Base-by-base conservation (phyloP, 2,888 invertebrate genomes). In the Mythimna lalbum region DNA sequence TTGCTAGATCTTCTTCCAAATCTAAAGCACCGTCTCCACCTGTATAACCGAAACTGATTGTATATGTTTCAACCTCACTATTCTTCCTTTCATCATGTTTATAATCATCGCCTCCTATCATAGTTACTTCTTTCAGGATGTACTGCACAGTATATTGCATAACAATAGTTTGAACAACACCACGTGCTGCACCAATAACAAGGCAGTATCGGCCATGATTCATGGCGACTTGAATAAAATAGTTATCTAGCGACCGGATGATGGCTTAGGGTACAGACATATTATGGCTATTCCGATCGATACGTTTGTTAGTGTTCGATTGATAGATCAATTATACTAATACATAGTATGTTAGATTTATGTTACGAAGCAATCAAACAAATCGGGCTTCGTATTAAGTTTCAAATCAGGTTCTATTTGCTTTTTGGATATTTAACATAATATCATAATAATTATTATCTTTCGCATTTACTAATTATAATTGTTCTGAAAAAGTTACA, bases 141-240 rank as follows among this genome's bases (percentile, higher is more conserved):
- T 43, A 43, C 43, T 49, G n/a, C 2, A 49, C 4, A 43, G 17
- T 43, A 43, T 17, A 43, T 43, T 19, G 19, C 19, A 63, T 33
- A 57, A 53, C 74, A 67, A 73, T 65, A 60, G 73, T 79, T 49
- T 27, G 61, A 64, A 72, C 64, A 63, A 73, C 66, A 80, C 80
- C 80, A 83, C 79, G 87, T 85, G 83, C 83, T 76, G 62, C 63
- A 67, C 74, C 74, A 82, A 74, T 78, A 81, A 76, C 73, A 76
- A 67, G 80, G 72, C 78, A 82, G 69, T 77, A 80, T 78, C 52
- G 62, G 73, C 80, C 78, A 80, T 88, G 86, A 87, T 81, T 87
- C 84, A 88, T 77, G 78, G 75, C 74, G 67, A 69, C 78, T 73
- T 81, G 80, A 81, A 86, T 78, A 69, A 76, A 76, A 73, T 77